These are phyloP conservation scores for Sebastes matsubarae DNA, from an alignment of 2,797 vertebrate genomes.

Conservation along the genomic window DNA sequence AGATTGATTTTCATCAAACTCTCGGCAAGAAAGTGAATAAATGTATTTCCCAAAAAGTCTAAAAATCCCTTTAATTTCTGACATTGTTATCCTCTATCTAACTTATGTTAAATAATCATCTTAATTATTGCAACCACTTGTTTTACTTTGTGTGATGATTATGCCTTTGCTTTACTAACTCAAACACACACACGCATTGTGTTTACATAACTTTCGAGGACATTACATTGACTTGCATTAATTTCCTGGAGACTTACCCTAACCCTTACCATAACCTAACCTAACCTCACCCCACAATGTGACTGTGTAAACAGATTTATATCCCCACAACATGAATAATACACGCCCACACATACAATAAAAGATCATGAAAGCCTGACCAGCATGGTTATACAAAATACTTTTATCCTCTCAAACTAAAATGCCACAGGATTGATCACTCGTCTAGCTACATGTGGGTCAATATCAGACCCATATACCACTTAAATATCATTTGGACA, in stretches of 20 bases:
- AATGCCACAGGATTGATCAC: slow-evolving; percentile 24
- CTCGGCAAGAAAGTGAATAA: not conserved
- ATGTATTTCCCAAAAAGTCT: not conserved
- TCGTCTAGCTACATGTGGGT: not conserved
- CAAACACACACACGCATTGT: not conserved
- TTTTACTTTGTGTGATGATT: no score
- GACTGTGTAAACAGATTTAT: no score
- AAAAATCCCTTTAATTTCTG: not conserved
- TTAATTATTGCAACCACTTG: not conserved
- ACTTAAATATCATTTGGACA: not conserved
- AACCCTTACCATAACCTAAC: no score
- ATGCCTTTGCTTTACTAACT: not conserved
- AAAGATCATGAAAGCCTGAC: not conserved
- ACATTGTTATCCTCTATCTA: not conserved
- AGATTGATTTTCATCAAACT: no score
- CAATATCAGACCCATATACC: slow-evolving; percentile 10
- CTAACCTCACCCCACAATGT: no score
- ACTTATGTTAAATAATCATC: not conserved
- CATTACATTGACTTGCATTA: no score
- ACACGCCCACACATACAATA: no score
- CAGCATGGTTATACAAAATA: not conserved
- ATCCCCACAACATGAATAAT: no score
- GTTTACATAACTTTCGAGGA: no score
- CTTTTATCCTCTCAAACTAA: not conserved
- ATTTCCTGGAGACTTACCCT: no score